Evolutionary conservation across 92 coral and sea anemone genomes (phyloP), one percentile per base, ranked within the genome.

Genomic region (Desmophyllum pertusum): DNA sequence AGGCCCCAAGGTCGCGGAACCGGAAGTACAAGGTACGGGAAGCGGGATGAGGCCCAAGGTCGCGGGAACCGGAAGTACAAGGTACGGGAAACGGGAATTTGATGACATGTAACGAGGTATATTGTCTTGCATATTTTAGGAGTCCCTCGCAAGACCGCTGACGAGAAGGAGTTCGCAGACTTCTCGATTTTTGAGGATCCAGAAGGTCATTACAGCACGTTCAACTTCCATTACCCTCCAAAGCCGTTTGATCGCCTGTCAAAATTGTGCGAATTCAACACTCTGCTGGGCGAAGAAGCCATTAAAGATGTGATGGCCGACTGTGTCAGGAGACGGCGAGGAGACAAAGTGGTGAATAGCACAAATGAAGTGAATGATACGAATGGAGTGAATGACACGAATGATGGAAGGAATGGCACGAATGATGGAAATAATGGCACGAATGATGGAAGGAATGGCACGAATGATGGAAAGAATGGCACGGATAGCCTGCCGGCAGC

Each of bases 141-240:
- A 10, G 90, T 95, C 17, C 87, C 84, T 3, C 93, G 98, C 17
- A 48, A 72, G 53, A 90, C 93, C 23, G 83, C 92, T 39, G 90
- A 87, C 53, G 98, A 93, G 37, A 89, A 75, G 83, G 70, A 69
- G 3, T 88, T 84, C 13, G 97, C 87, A 4, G 66, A 89, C 50
- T 95, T 95, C 66, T 78, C 81, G 2, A 57, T 95, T 19, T 95
- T 95, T 67, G 98, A 95, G 72, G 97, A 93, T 70, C 94, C 98
- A 3, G 86, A 87, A 5, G 76, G 73, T 15, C 79, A 75, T 46
- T 95, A 87, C 83, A 91, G 95, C 78, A 89, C 98, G 13, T 95
- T 95, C 80, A 88, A 90, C 53, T 93, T 95, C 70, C 91, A 93
- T 30, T 95, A 95, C 89, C 85, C 61, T 11, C 78, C 79, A 69